Evolutionary conservation across 2,888 invertebrate genomes (phyloP).

Genomic region (Tortrix viridana): DNA sequence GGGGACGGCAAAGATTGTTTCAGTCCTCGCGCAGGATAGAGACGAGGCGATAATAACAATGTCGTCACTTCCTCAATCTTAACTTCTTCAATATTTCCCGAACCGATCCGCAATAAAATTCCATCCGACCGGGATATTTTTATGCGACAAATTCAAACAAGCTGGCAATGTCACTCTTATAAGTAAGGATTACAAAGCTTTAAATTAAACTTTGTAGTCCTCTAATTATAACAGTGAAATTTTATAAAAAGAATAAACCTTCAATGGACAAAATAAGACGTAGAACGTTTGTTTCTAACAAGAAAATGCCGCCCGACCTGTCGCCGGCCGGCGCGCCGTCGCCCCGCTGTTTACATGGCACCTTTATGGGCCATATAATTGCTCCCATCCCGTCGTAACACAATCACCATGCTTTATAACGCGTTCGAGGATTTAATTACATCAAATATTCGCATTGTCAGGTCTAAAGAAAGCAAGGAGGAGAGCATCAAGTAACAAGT

Average conservation of each 20-base stretch:
- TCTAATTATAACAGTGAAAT: too few relatives aligned
- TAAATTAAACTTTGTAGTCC: too few relatives aligned
- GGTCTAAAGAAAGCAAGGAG: neutral
- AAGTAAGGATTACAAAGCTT: too few relatives aligned
- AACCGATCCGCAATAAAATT: conserved; percentile 68
- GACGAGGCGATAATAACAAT: conserved; percentile 75
- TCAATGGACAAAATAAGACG: neutral
- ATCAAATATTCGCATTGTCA: conserved; percentile 6
- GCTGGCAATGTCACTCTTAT: too few relatives aligned
- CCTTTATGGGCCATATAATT: conserved; percentile 52
- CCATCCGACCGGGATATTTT: conserved; percentile 56
- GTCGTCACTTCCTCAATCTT: conserved; percentile 79
- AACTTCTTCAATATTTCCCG: conserved; percentile 76
- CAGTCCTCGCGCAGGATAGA: conserved; percentile 67
- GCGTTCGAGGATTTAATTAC: conserved; percentile 21
- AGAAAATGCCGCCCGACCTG: neutral
- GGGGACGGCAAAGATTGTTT: conserved; percentile 72
- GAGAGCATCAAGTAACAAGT: neutral
- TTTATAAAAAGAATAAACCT: too few relatives aligned
- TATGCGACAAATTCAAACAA: conserved; percentile 40
- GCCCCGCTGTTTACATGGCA: conserved; percentile 49
- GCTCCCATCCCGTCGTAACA: conserved; percentile 47
- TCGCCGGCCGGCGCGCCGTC: conserved; percentile 26
- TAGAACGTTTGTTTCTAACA: neutral
- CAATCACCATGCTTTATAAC: conserved; percentile 42